Conservation (phyloP, 2,797 vertebrate genomes). For the Micropoecilia bifurca region DNA sequence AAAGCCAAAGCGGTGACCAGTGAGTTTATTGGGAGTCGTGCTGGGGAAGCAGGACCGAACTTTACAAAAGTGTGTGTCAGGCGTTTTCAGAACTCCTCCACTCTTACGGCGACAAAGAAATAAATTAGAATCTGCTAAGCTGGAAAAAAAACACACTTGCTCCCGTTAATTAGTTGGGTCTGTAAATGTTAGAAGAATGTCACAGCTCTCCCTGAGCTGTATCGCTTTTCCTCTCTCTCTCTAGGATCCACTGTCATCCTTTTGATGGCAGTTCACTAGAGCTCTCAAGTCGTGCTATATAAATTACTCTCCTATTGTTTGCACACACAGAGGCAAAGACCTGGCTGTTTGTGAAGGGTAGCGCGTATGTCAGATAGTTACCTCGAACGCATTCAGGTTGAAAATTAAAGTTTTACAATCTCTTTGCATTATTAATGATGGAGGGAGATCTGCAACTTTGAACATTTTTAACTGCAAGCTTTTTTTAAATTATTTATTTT, state of each 20-base stretch:
- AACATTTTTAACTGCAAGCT: slow-evolving; percentile 29
- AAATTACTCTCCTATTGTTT: slow-evolving; percentile 67
- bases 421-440: slow-evolving; percentile 65
- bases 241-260: slow-evolving; percentile 27
- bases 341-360: not conserved
- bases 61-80: not conserved
- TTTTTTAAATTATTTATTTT: not conserved
- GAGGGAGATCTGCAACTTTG: slow-evolving; percentile 33
- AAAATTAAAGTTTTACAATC: slow-evolving; percentile 66
- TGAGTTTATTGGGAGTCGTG: slow-evolving; percentile 5
- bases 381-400: slow-evolving; percentile 58
- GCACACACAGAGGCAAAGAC: slow-evolving; percentile 43
- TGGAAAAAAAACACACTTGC: not conserved
- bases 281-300: slow-evolving; percentile 58
- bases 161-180: not conserved
- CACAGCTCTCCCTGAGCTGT: slow-evolving; percentile 26
- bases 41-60: slow-evolving; percentile 9
- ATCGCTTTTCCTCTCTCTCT: not conserved
- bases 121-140: not conserved
- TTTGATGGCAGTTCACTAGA: slow-evolving; percentile 27
- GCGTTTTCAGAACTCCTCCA: not conserved
- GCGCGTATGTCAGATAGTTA: slow-evolving; percentile 18
- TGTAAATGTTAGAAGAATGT: slow-evolving; percentile 53
- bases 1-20: slow-evolving; percentile 4
- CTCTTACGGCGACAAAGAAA: not conserved